Conservation (phyloP, 2,797 vertebrate species). For the Enteromius radiatus region DNA sequence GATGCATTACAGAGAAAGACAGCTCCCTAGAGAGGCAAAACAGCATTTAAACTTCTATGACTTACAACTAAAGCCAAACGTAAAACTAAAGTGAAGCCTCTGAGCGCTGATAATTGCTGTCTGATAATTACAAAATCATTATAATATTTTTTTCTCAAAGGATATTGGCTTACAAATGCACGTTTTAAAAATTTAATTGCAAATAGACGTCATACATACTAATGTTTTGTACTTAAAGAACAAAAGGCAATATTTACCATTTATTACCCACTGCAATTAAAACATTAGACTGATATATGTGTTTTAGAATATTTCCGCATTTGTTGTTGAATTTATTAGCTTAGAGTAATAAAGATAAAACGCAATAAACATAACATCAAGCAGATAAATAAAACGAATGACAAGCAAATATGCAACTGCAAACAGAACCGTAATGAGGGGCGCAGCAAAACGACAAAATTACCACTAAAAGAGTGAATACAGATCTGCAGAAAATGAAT, state of each 20-base stretch:
- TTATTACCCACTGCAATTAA: slow-evolving; percentile 53
- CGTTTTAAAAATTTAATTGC: slow-evolving; percentile 6
- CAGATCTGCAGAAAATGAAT: slow-evolving; percentile 57
- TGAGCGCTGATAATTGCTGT: slow-evolving; percentile 27
- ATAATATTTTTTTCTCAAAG: slow-evolving; percentile 24
- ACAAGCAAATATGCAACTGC: slow-evolving; percentile 31
- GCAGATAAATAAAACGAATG: slow-evolving; percentile 37
- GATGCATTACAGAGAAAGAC: slow-evolving; percentile 38
- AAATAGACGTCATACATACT: slow-evolving; percentile 22
- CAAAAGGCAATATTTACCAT: slow-evolving; percentile 48
- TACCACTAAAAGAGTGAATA: slow-evolving; percentile 55
- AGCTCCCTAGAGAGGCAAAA: slow-evolving; percentile 29
- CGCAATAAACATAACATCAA: slow-evolving; percentile 26
- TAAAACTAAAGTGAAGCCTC: slow-evolving; percentile 6
- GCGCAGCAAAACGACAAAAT: slow-evolving; percentile 59
- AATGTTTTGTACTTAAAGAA: slow-evolving; percentile 32
- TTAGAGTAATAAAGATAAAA: slow-evolving; percentile 55
- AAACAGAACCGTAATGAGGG: slow-evolving; percentile 46
- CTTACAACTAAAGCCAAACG: slow-evolving; percentile 33
- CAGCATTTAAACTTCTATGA: slow-evolving; percentile 45
- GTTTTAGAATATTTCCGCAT: slow-evolving; percentile 51
- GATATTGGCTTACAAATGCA: neutral
- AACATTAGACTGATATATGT: slow-evolving; percentile 32
- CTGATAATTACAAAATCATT: slow-evolving; percentile 13
- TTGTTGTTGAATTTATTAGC: slow-evolving; percentile 41